Conservation (phyloP, 2,888 invertebrate genomes). For the Halocaridina rubra region DNA sequence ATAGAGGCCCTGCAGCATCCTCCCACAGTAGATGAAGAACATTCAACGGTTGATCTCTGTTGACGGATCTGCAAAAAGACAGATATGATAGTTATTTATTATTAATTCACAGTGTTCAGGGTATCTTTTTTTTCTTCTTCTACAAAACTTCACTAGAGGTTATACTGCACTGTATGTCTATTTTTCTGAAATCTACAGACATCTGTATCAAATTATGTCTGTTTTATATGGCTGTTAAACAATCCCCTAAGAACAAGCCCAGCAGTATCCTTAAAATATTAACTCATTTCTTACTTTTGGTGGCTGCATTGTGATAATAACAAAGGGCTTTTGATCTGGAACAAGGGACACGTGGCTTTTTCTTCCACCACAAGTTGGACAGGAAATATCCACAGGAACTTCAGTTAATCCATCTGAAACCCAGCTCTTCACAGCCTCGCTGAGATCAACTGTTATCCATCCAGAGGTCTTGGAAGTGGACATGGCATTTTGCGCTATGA, state of each 20-base stretch:
- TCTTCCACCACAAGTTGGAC: background rate
- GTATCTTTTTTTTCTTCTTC: no score
- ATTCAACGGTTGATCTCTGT: background rate
- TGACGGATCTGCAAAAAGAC: background rate
- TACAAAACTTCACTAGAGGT: no score
- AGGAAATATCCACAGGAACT: background rate
- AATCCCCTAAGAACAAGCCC: no score
- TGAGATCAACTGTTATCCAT: background rate
- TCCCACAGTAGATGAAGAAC: background rate
- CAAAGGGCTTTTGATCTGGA: background rate
- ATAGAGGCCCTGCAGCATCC: conserved; percentile 87
- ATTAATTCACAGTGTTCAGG: no score
- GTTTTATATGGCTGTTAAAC: no score
- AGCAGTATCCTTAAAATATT: no score
- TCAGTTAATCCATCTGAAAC: background rate
- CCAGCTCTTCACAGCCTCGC: background rate
- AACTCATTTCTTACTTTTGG: background rate
- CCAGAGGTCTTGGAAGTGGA: background rate
- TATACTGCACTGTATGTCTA: no score
- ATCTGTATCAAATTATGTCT: no score
- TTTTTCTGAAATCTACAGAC: no score
- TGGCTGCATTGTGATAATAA: background rate
- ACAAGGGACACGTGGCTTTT: background rate
- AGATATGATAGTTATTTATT: no score
- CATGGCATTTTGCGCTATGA: background rate